Conservation (phyloP, 2,113 vertebrate species). For the Tympanuchus pallidicinctus region DNA sequence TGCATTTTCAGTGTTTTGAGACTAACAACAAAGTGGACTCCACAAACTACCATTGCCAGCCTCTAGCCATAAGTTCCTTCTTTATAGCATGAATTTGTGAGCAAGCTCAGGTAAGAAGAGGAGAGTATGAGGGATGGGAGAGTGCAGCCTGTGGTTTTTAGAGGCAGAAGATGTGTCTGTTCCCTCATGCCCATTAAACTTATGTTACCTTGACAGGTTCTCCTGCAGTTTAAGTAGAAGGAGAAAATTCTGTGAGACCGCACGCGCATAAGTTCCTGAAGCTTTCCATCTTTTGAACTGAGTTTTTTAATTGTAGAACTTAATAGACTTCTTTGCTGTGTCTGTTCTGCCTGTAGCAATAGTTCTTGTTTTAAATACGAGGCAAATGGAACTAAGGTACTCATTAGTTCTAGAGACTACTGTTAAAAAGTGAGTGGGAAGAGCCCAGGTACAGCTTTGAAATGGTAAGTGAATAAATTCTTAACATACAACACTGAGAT, state of each 20-base stretch:
- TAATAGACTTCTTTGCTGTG: neutral
- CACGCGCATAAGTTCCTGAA: neutral
- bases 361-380: neutral
- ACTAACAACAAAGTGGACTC: neutral
- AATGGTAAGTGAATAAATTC: neutral
- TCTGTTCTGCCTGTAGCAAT: neutral
- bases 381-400: neutral
- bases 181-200: neutral
- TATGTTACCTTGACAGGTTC: neutral
- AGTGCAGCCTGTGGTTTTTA: neutral
- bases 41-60: neutral
- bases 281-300: neutral
- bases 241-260: neutral
- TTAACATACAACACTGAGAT: neutral
- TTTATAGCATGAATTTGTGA: neutral
- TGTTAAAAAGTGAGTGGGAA: neutral
- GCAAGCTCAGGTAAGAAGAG: slow-evolving; percentile 26
- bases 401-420: neutral
- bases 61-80: neutral
- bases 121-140: neutral
- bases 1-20: neutral
- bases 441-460: neutral
- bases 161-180: neutral
- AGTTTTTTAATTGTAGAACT: neutral
- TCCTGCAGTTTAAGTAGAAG: neutral